Conservation (phyloP, 2,113 vertebrate species). For the Apeltes quadracus region DNA sequence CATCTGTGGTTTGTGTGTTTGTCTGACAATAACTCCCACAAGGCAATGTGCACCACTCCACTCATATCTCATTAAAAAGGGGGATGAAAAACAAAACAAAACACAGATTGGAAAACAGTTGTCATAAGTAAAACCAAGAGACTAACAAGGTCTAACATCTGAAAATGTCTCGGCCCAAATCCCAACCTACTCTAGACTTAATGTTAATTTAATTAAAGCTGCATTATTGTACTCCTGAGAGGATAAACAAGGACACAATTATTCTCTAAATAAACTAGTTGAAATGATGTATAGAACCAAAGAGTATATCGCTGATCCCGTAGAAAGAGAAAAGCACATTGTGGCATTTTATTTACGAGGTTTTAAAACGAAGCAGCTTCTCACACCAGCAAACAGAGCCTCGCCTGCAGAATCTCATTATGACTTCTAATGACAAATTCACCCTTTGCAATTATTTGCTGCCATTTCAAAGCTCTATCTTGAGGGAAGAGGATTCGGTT, state of each 20-base stretch:
- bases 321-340: constrained; percentile 53
- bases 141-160: constrained; percentile 41
- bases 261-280: constrained; percentile 61
- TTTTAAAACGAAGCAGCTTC: constrained; percentile 67
- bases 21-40: neutral
- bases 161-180: constrained; percentile 28
- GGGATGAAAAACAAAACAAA: constrained; percentile 17
- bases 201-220: constrained; percentile 54
- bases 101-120: constrained; percentile 15
- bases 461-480: constrained; percentile 72
- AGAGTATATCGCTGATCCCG: constrained; percentile 55
- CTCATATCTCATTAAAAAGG: neutral
- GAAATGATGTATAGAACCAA: constrained; percentile 71
- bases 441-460: constrained; percentile 77
- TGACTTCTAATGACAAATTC: constrained; percentile 79
- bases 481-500: constrained; percentile 59
- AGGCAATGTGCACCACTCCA: constrained; percentile 3
- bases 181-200: constrained; percentile 45
- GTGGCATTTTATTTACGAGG: constrained; percentile 75
- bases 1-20: constrained; percentile 12
- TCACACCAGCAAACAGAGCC: constrained; percentile 68
- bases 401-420: constrained; percentile 77
- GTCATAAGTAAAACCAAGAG: constrained; percentile 26
- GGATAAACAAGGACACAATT: constrained; percentile 64
- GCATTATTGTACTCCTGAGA: constrained; percentile 53